Evolutionary conservation across 1,140 invertebrate species (phyloP).

Genomic region (Trachelipus rathkii): DNA sequence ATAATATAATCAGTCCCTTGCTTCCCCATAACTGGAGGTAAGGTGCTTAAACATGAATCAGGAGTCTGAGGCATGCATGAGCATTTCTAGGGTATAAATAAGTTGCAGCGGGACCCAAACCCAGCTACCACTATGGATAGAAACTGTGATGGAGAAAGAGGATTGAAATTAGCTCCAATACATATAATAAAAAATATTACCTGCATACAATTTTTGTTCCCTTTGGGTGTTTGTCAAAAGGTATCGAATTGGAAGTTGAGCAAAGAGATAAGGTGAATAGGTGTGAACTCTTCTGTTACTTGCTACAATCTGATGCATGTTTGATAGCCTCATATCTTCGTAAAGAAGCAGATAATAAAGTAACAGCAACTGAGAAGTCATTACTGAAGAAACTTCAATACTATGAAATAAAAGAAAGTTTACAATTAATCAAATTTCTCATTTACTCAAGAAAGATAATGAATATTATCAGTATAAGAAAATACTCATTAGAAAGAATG

Average conservation of each 20-base stretch:
- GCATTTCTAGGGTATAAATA: no score
- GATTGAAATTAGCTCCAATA: no score
- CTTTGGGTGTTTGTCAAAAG: constrained; percentile 87
- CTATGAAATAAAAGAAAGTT: not conserved
- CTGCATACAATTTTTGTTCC: constrained; percentile 80
- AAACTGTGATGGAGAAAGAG: no score
- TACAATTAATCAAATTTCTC: not conserved
- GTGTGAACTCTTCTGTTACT: constrained; percentile 73
- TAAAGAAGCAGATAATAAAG: constrained; percentile 90
- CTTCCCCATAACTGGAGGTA: no score
- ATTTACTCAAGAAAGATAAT: no score
- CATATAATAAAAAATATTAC: constrained; percentile 45
- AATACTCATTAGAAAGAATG: no score
- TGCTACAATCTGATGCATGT: constrained; percentile 64
- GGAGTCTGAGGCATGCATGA: no score
- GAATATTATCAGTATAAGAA: no score
- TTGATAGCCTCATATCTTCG: constrained; percentile 80
- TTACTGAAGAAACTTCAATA: constrained; percentile 37
- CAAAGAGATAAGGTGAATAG: constrained; percentile 82
- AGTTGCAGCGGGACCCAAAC: no score
- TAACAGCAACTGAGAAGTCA: constrained; percentile 82
- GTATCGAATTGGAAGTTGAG: constrained; percentile 90
- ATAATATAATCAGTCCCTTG: no score
- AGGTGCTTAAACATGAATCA: no score
- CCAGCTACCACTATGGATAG: no score